Evolutionary conservation across 2,113 vertebrate genomes (phyloP).

Genomic region (Corythornis madagascariensis): DNA sequence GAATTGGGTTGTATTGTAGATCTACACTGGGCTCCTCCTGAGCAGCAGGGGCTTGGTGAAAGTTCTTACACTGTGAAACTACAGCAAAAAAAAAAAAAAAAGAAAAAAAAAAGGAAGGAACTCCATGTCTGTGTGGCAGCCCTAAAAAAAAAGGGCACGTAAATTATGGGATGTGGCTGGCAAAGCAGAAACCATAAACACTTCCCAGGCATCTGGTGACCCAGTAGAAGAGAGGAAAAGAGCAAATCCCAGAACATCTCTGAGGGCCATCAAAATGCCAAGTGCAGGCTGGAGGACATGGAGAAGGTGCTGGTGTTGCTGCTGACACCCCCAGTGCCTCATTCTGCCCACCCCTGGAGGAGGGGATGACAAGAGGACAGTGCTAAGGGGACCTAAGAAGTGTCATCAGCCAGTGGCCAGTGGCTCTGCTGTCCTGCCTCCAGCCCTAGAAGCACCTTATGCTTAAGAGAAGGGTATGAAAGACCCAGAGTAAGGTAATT

Average conservation of each 20-base stretch:
- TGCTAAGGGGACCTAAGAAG: neutral
- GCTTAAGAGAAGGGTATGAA: neutral
- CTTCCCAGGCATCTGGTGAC: neutral
- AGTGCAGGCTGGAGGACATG: neutral
- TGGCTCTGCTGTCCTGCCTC: neutral
- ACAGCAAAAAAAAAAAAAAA: neutral
- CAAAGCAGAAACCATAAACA: neutral
- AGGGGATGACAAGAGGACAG: neutral
- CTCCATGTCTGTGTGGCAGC: neutral
- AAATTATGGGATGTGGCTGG: neutral
- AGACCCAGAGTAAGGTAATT: neutral
- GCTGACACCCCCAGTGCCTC: neutral
- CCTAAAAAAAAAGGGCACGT: neutral
- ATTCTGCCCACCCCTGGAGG: accelerated
- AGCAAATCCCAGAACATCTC: no score
- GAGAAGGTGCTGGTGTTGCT: neutral
- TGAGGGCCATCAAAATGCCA: no score
- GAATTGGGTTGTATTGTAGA: neutral
- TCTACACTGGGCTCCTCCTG: neutral
- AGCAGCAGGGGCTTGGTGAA: neutral
- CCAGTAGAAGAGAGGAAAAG: neutral
- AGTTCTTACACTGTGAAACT: neutral
- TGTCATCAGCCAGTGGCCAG: accelerated
- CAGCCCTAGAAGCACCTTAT: accelerated
- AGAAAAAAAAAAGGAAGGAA: neutral